These are phyloP conservation scores for Lysandra bellargus DNA, from an alignment of 2,888 invertebrate species.

Conservation along the genomic window DNA sequence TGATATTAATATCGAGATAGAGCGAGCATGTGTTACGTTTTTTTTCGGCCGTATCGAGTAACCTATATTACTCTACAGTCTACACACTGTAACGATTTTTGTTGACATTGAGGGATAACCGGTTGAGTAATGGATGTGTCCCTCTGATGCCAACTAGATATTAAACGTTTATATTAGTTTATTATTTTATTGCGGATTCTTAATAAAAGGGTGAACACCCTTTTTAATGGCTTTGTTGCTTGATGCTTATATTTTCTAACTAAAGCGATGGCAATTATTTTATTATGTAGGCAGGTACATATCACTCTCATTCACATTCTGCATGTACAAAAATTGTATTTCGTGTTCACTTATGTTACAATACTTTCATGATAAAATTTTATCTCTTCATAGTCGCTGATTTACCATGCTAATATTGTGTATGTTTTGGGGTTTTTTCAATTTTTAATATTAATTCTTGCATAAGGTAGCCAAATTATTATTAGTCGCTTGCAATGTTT, in stretches of 20 bases:
- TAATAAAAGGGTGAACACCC: neutral
- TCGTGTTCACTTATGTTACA: neutral
- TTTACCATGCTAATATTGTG: slow-evolving; percentile 7
- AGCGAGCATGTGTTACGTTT: slow-evolving; percentile 12
- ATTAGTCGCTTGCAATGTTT: neutral
- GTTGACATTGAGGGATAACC: slow-evolving; percentile 28
- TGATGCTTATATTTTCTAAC: neutral
- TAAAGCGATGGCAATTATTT: neutral
- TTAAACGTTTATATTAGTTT: neutral
- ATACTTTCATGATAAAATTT: neutral
- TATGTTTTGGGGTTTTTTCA: neutral
- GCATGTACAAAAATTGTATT: neutral
- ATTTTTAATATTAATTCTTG: too few species aligned
- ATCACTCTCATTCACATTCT: neutral
- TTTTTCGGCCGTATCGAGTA: neutral
- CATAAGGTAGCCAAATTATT: too few species aligned
- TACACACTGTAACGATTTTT: slow-evolving; percentile 14
- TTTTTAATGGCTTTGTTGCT: neutral
- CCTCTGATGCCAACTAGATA: slow-evolving; percentile 5
- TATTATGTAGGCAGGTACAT: neutral
- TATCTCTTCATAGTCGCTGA: neutral
- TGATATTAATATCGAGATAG: neutral
- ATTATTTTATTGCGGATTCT: neutral
- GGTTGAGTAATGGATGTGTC: slow-evolving; percentile 5
- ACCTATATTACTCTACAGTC: slow-evolving; percentile 10